Evolutionary conservation across 2,113 vertebrate species (phyloP), one percentile per base, ranked within the genome.

Genomic region (Sprattus sprattus): DNA sequence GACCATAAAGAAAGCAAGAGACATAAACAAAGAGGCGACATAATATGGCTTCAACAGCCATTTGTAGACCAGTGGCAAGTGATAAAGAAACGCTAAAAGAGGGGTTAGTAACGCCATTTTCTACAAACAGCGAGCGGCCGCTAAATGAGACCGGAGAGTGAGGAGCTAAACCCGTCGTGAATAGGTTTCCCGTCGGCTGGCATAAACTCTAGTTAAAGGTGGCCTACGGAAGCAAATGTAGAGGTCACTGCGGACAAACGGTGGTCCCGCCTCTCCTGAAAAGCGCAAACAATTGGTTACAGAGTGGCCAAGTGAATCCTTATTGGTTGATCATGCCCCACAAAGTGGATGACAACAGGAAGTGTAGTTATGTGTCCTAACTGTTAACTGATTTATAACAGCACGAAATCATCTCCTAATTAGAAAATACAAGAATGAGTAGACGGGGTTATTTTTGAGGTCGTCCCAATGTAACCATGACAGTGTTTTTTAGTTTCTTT

Each of bases 31-130:
- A 0, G 97, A 98, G 0, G 97, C 92, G 0, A 97, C 88, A 15
- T 97, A 99, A 46, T 99, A 98, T 0, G 98, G 98, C 86, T 94
- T 95, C 5, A 97, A 95, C 25, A 99, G 92, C 97, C 97, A 99
- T 28, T 97, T 97, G 85, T 96, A 97, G 18, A 99, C 95, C n/a
- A 95, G 96, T 3, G 98, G 98, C 60, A 98, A 93, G 2, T 94
- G 96, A 82, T 97, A 98, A 1, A 99, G 83, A 28, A 99, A 92
- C 0, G 97, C 97, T 4, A 98, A 87, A 0, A 98, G 52, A 16
- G 98, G 95, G 0, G 97, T 97, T 0, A 99, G 9, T 7, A 99
- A 91, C 86, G 98, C 98, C 98, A 99, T 99, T 81, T 91, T 95
- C 11, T 39, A 78, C 18, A 8, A 75, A 81, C 45, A 47, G 50